Evolutionary conservation across 2,797 vertebrate species (phyloP), one percentile per base, ranked within the genome.

Genomic region (Loris lydekkerianus): DNA sequence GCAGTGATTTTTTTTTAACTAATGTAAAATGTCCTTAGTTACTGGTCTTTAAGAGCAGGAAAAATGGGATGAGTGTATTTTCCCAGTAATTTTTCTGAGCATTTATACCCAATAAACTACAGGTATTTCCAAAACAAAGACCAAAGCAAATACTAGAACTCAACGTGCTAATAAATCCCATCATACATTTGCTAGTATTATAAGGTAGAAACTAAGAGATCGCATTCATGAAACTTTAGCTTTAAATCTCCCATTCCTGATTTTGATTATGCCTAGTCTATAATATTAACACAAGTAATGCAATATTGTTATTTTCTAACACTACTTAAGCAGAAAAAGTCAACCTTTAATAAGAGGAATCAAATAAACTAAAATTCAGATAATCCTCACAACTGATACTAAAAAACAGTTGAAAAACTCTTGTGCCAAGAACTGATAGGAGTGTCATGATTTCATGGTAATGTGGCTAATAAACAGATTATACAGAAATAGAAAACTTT

Each of bases 51-150:
- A 84, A 94, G 90, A 67, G 29, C 29, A 81, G 25, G 65, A 53
- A 9, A 65, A 94, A 70, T 63, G 18, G 37, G 65, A 15, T 11
- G 23, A 5, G 6, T 65, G 21, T 14, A 78, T 63, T 69, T 95
- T 73, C 69, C 80, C 17, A 56, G 29, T 53, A 72, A 93, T 77
- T 94, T 88, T 95, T 86, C 77, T 69, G 31, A 94, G n/a, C 14
- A 43, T 27, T 69, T 90, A 82, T 21, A 92, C n/a, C 18, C 27
- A 37, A 89, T n/a, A 25, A 90, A 77, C 61, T 94, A 63, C 63
- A 65, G 29, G 29, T 65, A 65, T 53, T 53, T 53, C 49, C 69
- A 78, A 46, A 90, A 94, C 58, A 83, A 87, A 73, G 67, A 7
- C 31, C 67, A 89, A n/a, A 93, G 29, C 21, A 81, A 89, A 67